Conservation (phyloP, 2,113 vertebrate genomes). For the Platanista minor region DNA sequence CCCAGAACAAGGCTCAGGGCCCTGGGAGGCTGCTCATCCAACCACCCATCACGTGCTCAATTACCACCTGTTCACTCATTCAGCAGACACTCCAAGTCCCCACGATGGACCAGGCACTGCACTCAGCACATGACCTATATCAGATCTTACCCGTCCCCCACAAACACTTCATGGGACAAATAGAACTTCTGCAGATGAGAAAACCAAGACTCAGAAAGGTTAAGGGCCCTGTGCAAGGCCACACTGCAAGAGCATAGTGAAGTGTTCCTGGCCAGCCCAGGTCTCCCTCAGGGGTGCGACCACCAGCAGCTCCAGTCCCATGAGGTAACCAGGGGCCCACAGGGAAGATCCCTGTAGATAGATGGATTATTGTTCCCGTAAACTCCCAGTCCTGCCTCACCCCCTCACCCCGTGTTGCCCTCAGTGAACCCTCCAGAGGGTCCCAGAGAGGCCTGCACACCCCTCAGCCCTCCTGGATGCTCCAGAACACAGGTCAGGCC, state of each 20-base stretch:
- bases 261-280: background rate
- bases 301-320: background rate
- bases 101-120: accelerated
- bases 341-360: background rate
- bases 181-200: background rate
- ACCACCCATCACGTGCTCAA: background rate
- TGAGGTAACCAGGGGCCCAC: background rate
- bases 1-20: background rate
- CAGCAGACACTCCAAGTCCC: background rate
- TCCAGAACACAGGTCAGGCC: background rate
- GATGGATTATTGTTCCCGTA: background rate
- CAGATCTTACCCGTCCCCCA: background rate
- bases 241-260: background rate
- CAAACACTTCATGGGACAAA: background rate
- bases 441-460: background rate
- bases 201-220: background rate
- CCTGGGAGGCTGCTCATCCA: background rate
- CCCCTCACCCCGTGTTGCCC: background rate
- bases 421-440: background rate
- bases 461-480: background rate
- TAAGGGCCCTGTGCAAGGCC: background rate
- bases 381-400: background rate
- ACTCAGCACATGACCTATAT: accelerated
- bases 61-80: background rate
- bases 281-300: background rate